A percentile compares a stretch with the other conserved stretches of the same genome.
These are phyloP conservation scores for Rostratula benghalensis DNA, from an alignment of 2,113 vertebrate species.

Conservation along the genomic window DNA sequence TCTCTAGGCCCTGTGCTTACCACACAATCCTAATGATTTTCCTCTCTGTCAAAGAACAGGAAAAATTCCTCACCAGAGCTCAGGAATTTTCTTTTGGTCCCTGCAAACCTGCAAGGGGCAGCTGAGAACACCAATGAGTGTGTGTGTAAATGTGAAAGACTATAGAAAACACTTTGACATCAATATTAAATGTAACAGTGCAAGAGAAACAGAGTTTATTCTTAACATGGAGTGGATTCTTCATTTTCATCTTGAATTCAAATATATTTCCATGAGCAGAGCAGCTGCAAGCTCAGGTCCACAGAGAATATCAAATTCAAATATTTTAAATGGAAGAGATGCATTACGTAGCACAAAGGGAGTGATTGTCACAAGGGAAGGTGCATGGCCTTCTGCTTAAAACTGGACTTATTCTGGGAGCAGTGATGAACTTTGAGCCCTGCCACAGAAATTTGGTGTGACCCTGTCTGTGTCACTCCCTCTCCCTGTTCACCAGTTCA, in stretches of 20 bases:
- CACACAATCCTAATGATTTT: neutral
- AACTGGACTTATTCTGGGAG: neutral
- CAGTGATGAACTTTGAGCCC: neutral
- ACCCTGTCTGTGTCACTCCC: neutral
- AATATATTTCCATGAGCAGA: neutral
- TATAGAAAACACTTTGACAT: neutral
- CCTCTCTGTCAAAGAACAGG: neutral
- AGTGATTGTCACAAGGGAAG: neutral
- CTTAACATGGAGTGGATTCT: neutral
- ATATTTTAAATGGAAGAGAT: slow-evolving; percentile 53
- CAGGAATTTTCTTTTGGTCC: neutral
- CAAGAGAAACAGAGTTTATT: neutral
- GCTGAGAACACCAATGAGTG: neutral
- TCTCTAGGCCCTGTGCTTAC: neutral
- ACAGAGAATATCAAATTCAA: neutral
- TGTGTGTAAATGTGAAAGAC: neutral
- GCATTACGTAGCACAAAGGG: neutral
- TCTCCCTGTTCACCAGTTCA: neutral
- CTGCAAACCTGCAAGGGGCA: neutral
- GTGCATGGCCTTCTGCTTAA: neutral
- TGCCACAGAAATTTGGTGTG: neutral
- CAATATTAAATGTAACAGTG: neutral
- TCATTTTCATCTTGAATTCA: slow-evolving; percentile 25
- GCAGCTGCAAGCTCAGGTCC: neutral
- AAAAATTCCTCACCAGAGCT: neutral